These are phyloP conservation scores for Sarcophaga rosellei DNA, from an alignment of 2,888 invertebrate species.

Conservation along the genomic window DNA sequence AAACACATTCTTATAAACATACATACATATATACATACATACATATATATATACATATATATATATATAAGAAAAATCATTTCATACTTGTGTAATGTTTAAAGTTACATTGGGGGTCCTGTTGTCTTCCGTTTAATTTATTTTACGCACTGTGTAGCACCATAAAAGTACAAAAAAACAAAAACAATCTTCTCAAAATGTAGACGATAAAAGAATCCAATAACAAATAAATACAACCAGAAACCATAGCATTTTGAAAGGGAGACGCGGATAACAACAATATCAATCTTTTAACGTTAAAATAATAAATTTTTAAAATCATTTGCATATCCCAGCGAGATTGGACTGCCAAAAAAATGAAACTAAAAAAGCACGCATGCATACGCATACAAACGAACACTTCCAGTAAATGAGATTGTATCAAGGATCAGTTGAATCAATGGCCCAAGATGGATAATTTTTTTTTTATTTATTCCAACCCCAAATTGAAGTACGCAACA, in stretches of 20 bases:
- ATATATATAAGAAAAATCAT: background rate
- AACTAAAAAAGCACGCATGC: background rate
- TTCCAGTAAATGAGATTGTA: background rate
- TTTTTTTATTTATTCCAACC: slow-evolving; percentile 1
- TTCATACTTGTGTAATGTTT: background rate
- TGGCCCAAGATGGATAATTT: slow-evolving; percentile 15
- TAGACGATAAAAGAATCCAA: slow-evolving; percentile 29
- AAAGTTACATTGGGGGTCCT: background rate
- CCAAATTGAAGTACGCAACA: background rate
- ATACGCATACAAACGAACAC: slow-evolving; percentile 12
- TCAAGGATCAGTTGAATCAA: slow-evolving; percentile 40
- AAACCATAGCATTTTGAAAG: background rate
- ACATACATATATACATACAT: background rate
- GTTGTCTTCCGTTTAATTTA: background rate
- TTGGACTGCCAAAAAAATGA: slow-evolving; percentile 36
- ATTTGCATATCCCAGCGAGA: slow-evolving; percentile 65
- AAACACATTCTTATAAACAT: slow-evolving; percentile 12
- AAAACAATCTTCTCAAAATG: slow-evolving; percentile 22
- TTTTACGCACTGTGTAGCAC: slow-evolving; percentile 57
- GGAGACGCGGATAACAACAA: slow-evolving; percentile 20
- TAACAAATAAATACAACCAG: slow-evolving; percentile 20
- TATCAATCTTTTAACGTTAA: slow-evolving; percentile 64
- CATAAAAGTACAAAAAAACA: slow-evolving; percentile 17
- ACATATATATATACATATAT: background rate
- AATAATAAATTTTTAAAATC: slow-evolving; percentile 67